phyloP scores from a whole-genome alignment of 2,888 invertebrate genomes.

The Napeogenes inachia region DNA sequence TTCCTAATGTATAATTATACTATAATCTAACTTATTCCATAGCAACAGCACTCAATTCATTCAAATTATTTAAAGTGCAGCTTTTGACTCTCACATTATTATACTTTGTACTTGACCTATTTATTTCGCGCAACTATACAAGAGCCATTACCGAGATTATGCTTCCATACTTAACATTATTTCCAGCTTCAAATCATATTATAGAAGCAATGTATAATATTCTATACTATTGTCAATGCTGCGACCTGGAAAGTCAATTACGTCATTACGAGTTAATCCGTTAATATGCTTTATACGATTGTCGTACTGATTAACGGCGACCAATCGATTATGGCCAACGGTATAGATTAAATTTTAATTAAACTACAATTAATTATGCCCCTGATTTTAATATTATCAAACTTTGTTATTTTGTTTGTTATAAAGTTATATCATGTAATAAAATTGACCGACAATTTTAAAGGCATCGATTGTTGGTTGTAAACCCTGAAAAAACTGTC shows the following conservation, averaged over 20 bases:
- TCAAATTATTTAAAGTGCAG: slow-evolving; percentile 7
- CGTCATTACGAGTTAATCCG: slow-evolving; percentile 30
- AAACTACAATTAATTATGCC: not conserved
- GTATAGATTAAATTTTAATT: not conserved
- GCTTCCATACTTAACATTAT: slow-evolving; percentile 8
- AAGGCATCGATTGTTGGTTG: too few relatives aligned
- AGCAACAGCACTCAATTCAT: not conserved
- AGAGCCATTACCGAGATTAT: slow-evolving; percentile 6
- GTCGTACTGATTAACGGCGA: slow-evolving; percentile 23
- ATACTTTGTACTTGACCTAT: slow-evolving; percentile 4
- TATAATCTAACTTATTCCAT: not conserved
- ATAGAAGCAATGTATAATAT: slow-evolving; percentile 10
- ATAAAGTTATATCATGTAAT: too few relatives aligned
- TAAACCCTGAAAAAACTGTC: too few relatives aligned
- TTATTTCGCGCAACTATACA: slow-evolving; percentile 6
- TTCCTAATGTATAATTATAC: too few relatives aligned
- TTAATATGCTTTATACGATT: slow-evolving; percentile 31
- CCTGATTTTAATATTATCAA: too few relatives aligned
- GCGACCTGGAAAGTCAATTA: slow-evolving; percentile 31
- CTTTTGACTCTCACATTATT: slow-evolving; percentile 4
- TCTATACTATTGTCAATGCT: slow-evolving; percentile 19
- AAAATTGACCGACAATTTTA: too few relatives aligned
- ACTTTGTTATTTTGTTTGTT: too few relatives aligned
- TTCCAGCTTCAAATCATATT: slow-evolving; percentile 14
- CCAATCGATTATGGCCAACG: slow-evolving; percentile 12